Conservation (phyloP, 2,888 invertebrate species). For the Drosophila greeni region DNA sequence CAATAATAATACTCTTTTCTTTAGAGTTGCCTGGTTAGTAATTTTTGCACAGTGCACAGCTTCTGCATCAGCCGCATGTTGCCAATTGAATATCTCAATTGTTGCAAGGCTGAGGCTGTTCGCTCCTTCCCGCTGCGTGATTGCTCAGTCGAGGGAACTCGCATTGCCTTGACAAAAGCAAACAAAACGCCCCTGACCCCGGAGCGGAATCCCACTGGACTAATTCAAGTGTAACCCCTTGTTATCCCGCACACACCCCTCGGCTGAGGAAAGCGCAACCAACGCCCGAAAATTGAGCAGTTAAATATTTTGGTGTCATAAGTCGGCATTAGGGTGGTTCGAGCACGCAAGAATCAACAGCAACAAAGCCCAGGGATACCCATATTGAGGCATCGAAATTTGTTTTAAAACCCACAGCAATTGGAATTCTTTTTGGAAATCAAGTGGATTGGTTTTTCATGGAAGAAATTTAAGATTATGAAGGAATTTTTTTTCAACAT, state of each 20-base stretch:
- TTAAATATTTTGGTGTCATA: constrained; percentile 78
- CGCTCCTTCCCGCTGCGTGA: constrained; percentile 66
- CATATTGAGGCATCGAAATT: constrained; percentile 25
- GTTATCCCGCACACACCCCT: constrained; percentile 51
- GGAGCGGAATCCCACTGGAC: constrained; percentile 76
- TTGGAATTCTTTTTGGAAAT: neutral
- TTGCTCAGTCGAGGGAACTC: constrained; percentile 45
- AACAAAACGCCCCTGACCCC: constrained; percentile 54
- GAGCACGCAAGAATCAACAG: constrained; percentile 1
- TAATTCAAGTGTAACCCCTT: constrained; percentile 74
- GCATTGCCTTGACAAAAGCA: constrained; percentile 45
- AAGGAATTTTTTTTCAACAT: too few relatives aligned
- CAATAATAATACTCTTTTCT: too few relatives aligned
- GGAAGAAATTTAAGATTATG: too few relatives aligned
- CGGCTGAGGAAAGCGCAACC: constrained; percentile 50
- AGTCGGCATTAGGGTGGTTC: constrained; percentile 70
- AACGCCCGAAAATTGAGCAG: constrained; percentile 74
- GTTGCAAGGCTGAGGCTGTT: constrained; percentile 51
- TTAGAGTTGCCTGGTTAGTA: too few relatives aligned
- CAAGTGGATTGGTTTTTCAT: neutral
- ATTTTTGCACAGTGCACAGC: constrained; percentile 3
- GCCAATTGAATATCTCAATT: constrained; percentile 72
- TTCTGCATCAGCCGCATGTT: constrained; percentile 46
- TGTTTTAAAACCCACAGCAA: constrained; percentile 38
- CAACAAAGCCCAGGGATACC: constrained; percentile 9